phyloP scores from a whole-genome alignment of 37 sponge, comb jelly and placozoan species.

The Chondrilla cf. caribensis region DNA sequence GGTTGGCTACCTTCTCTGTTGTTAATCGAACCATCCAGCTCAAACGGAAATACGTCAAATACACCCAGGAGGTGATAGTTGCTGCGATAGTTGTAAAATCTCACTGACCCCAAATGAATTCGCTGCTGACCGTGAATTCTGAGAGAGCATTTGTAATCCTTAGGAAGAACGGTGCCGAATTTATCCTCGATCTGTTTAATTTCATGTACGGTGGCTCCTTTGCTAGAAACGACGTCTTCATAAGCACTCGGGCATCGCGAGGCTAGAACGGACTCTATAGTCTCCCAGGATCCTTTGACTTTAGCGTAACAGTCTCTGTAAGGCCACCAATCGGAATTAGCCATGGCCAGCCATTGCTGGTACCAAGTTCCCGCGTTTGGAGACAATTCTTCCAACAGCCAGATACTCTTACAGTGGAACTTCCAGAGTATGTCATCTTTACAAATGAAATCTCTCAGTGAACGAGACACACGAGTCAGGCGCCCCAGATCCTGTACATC shows the following conservation, averaged over 20 bases:
- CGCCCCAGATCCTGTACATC: too few species aligned
- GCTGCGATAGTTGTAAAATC: too few species aligned
- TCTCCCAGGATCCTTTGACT: conserved; percentile 43
- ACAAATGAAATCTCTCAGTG: too few species aligned
- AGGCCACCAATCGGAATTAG: conserved; percentile 10
- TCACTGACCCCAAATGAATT: not conserved
- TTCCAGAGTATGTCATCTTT: not conserved
- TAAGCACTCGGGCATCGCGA: not conserved
- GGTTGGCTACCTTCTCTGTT: too few species aligned
- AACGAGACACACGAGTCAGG: too few species aligned
- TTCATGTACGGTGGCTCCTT: conserved; percentile 14
- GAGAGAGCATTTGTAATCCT: conserved; percentile 33
- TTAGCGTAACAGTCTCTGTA: conserved; percentile 41
- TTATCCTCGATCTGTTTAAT: conserved; percentile 2
- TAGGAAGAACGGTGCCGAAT: conserved; percentile 29
- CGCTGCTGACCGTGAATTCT: conserved; percentile 19
- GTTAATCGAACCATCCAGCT: too few species aligned
- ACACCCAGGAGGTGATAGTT: too few species aligned
- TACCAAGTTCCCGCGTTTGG: conserved; percentile 15
- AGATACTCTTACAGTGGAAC: not conserved
- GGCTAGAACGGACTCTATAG: conserved; percentile 13
- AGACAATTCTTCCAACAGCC: conserved; percentile 1
- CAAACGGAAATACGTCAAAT: too few species aligned
- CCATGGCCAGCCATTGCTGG: conserved; percentile 16
- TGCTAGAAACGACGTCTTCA: not conserved